phyloP scores from a whole-genome alignment of 2,888 invertebrate genomes.

The Amblyjoppa proteus region DNA sequence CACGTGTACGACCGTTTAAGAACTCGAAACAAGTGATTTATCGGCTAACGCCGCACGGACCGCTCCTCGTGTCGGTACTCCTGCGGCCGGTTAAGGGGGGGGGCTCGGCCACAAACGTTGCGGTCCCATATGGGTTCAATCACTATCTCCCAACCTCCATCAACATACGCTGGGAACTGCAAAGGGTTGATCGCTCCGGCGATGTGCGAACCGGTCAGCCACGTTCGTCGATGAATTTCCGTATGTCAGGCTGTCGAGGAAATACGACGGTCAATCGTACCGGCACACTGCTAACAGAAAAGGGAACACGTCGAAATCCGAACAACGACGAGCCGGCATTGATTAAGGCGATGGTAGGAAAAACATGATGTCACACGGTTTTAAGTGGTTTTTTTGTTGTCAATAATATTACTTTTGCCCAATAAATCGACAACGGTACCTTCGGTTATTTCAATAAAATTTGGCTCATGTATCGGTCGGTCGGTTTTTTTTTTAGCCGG shows the following conservation, averaged over 20 bases:
- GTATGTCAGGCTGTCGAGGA: neutral
- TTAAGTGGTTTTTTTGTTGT: too few relatives aligned
- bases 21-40: conserved; percentile 60
- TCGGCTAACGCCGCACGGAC: conserved; percentile 18
- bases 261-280: neutral
- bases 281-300: neutral
- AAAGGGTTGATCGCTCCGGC: conserved; percentile 10
- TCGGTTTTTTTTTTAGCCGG: too few relatives aligned
- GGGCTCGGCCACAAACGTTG: conserved; percentile 49
- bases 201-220: neutral
- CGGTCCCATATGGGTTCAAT: conserved; percentile 52
- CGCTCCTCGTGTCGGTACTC: conserved; percentile 24
- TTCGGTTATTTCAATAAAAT: too few relatives aligned
- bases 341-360: too few relatives aligned
- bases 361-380: too few relatives aligned
- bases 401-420: too few relatives aligned
- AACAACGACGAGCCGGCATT: neutral
- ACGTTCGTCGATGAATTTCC: conserved; percentile 4
- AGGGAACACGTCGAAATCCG: neutral
- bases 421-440: too few relatives aligned
- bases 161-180: neutral
- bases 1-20: conserved; percentile 14
- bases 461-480: too few relatives aligned
- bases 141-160: neutral
- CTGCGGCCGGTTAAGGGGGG: conserved; percentile 38